Evolutionary conservation across 2,797 vertebrate genomes (phyloP), one percentile per base, ranked within the genome.

Genomic region (Tamandua tetradactyla): DNA sequence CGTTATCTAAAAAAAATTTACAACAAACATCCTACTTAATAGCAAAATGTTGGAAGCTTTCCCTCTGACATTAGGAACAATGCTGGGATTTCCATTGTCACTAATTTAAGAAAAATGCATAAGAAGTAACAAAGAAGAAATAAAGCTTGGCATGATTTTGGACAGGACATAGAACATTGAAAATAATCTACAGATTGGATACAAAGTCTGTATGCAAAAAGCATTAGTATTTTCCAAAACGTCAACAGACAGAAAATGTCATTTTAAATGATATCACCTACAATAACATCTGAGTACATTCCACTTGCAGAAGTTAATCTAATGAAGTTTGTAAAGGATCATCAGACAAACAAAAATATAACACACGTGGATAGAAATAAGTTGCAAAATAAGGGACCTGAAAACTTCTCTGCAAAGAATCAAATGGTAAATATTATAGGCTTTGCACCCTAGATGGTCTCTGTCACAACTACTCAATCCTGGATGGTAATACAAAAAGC

Each of bases 141-240:
- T 44, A 75, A 57, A 74, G 49, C 15, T n/a, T 40, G 22, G 42
- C 37, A 75, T 4, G 5, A 95, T 64, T 91, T 92, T 82, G 5
- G 4, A 93, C 4, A 79, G 5, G 4, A 93, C 4, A 79, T 22
- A 84, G 30, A 76, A 93, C 86, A 78, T 15, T 1, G 25, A 55
- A 94, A 83, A 66, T 4, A 75, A 49, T 7, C 22, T 75, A 47
- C 10, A 94, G 37, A 78, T 68, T 82, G 47, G 20, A 42, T 75
- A 61, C 30, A 91, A 79, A 35, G 27, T 61, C 23, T 49, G 35
- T 62, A n/a, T 17, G 3, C 30, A 88, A 92, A 87, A 92, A 42
- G 80, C 35, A 87, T 5, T 66, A 72, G n/a, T 89, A 90, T 80
- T 89, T 90, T 85, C n/a, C 30, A 68, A 93, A 87, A 62, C 12